A percentile compares a stretch with the other conserved stretches of the same genome.
phyloP scores from a whole-genome alignment of 2,797 vertebrate genomes.

The Chrysocyon brachyurus region DNA sequence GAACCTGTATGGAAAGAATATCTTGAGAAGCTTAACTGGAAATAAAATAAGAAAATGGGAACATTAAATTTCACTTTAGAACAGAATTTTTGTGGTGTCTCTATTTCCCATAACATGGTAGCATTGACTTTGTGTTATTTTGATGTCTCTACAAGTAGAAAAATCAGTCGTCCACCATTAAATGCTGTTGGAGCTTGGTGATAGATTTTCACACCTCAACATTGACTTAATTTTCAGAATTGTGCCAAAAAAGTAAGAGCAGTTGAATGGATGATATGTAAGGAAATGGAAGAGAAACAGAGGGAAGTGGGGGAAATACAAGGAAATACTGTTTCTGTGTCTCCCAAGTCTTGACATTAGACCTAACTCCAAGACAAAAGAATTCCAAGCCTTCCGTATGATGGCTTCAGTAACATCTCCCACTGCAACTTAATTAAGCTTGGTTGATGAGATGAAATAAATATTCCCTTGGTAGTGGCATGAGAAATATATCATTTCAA shows the following conservation, averaged over 20 bases:
- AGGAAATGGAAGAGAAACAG: not conserved
- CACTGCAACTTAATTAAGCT: not conserved
- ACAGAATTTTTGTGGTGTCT: not conserved
- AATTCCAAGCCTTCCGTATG: not conserved
- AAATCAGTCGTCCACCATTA: not conserved
- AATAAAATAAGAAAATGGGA: not conserved
- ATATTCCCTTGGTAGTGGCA: too few relatives aligned
- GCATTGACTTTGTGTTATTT: not conserved
- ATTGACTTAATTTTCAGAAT: not conserved
- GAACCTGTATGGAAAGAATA: not conserved
- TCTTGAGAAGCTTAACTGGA: not conserved
- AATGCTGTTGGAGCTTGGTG: not conserved
- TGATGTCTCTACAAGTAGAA: not conserved
- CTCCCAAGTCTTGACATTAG: not conserved
- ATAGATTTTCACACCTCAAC: not conserved
- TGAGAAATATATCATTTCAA: not conserved
- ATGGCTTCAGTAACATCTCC: not conserved
- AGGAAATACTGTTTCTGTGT: not conserved
- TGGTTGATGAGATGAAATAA: not conserved
- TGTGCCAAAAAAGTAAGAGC: not conserved
- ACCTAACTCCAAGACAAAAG: too few relatives aligned
- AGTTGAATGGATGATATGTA: not conserved
- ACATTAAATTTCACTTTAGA: conserved; percentile 15
- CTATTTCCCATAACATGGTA: not conserved
- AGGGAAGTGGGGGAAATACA: not conserved